These are phyloP conservation scores for Gastrophryne carolinensis DNA, from an alignment of 2,797 vertebrate genomes.

Conservation along the genomic window DNA sequence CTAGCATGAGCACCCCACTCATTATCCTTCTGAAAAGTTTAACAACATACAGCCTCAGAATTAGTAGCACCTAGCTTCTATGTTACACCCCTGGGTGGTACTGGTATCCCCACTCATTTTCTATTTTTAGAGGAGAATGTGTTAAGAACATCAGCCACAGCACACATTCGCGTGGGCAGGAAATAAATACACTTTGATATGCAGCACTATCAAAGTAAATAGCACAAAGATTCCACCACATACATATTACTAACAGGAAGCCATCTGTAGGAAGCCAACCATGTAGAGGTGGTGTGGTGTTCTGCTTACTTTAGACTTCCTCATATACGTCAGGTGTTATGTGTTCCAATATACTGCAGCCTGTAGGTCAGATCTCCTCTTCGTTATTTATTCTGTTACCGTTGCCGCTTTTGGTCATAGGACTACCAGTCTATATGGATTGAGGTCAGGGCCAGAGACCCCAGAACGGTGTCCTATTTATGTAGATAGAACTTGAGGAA, in stretches of 20 bases:
- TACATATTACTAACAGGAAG: slow-evolving; percentile 15
- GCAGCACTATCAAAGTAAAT: background rate
- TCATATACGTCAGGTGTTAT: background rate
- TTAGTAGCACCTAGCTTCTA: background rate
- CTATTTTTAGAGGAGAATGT: slow-evolving; percentile 23
- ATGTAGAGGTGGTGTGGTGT: slow-evolving; percentile 19
- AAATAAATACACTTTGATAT: slow-evolving; percentile 24
- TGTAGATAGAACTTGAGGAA: no score
- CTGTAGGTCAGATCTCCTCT: background rate
- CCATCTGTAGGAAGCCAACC: slow-evolving; percentile 18
- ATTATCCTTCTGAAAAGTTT: no score
- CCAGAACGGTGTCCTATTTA: no score
- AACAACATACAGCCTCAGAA: no score
- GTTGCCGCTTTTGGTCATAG: no score
- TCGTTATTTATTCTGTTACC: no score
- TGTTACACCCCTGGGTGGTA: background rate
- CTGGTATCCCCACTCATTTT: background rate
- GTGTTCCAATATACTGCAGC: background rate
- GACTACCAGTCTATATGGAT: no score
- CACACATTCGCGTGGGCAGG: slow-evolving; percentile 15
- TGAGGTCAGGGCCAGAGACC: no score
- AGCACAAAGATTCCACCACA: slow-evolving; percentile 18
- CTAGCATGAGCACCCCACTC: no score
- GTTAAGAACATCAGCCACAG: slow-evolving; percentile 12
- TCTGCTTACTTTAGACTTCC: background rate